Conservation (phyloP, 2,113 vertebrate species). For the Cheilinus undulatus region DNA sequence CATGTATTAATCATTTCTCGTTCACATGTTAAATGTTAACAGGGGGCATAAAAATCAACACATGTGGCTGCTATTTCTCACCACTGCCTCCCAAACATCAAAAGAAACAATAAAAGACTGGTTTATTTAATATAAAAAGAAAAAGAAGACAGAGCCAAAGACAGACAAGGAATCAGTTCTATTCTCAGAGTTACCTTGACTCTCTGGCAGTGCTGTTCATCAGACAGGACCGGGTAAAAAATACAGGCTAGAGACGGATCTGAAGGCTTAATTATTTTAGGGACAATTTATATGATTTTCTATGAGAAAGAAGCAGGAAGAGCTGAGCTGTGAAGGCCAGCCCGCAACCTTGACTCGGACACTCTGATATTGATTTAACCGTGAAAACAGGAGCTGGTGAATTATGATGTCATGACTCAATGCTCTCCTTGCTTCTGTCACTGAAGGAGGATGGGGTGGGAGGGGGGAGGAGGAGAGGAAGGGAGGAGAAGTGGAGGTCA, state of each 20-base stretch:
- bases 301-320: conserved; percentile 74
- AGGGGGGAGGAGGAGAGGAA: background rate
- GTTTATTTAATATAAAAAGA: conserved; percentile 4
- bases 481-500: conserved; percentile 47
- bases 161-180: conserved; percentile 53
- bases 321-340: conserved; percentile 74
- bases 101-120: background rate
- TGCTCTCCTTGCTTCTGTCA: conserved; percentile 77
- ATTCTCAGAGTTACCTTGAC: conserved; percentile 73
- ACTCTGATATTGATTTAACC: conserved; percentile 83
- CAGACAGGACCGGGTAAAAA: conserved; percentile 66
- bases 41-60: background rate
- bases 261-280: conserved; percentile 85
- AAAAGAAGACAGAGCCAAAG: background rate
- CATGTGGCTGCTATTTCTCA: background rate
- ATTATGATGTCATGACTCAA: conserved; percentile 85
- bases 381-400: conserved; percentile 82
- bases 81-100: background rate
- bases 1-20: background rate
- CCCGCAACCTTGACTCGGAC: conserved; percentile 82
- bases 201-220: conserved; percentile 72
- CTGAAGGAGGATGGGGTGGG: conserved; percentile 61
- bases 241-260: conserved; percentile 70
- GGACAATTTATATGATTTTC: conserved; percentile 84
- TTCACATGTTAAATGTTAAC: conserved; percentile 7